phyloP scores from a whole-genome alignment of 1,140 invertebrate species.

The Pollicipes pollicipes region DNA sequence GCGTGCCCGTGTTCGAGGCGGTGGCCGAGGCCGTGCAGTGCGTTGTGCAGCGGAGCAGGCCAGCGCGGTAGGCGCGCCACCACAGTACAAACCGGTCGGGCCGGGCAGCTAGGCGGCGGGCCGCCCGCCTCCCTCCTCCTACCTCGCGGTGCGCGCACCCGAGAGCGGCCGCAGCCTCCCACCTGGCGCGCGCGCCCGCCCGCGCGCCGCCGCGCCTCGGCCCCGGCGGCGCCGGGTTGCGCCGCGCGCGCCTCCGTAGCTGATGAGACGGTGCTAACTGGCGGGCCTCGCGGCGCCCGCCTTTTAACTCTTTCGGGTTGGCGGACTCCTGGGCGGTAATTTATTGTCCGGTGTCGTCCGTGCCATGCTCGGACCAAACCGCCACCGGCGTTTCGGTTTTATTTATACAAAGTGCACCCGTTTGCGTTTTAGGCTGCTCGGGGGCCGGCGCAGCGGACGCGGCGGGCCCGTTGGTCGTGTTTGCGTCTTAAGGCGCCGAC shows the following conservation, averaged over 20 bases:
- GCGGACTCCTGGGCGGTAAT: not conserved
- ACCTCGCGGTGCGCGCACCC: not conserved
- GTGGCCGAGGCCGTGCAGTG: conserved; percentile 59
- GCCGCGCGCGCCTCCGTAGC: no score
- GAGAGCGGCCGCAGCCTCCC: no score
- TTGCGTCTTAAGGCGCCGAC: not conserved
- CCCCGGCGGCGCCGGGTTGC: no score
- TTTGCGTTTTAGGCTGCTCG: not conserved
- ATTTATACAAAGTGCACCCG: not conserved
- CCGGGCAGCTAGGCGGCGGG: not conserved
- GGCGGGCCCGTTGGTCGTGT: no score
- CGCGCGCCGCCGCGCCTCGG: no score
- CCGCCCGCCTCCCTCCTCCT: not conserved
- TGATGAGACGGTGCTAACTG: no score
- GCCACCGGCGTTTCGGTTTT: no score
- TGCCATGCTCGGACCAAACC: no score
- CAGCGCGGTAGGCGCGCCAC: conserved; percentile 6
- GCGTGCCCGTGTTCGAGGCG: conserved; percentile 70
- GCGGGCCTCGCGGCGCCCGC: no score
- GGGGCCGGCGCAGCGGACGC: no score
- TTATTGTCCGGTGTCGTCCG: not conserved
- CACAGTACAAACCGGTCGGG: not conserved
- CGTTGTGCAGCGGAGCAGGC: conserved; percentile 36
- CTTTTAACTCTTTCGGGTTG: not conserved
- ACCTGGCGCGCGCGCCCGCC: no score